Base-by-base conservation (phyloP, 2,888 invertebrate genomes). In the Oscheius sp. region DNA sequence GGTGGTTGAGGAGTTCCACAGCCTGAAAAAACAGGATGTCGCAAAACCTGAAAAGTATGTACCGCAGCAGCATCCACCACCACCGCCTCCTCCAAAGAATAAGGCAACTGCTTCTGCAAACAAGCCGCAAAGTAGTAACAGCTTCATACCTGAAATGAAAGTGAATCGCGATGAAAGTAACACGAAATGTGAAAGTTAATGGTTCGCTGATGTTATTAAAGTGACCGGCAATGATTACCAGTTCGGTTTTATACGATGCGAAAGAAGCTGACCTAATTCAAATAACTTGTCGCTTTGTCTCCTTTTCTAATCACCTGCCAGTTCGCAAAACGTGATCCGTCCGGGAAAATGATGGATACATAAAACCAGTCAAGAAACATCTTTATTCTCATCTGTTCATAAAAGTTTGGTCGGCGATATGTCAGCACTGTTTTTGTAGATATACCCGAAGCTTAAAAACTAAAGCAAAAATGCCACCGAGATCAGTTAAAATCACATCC, bases 31-130 rank as follows among this genome's bases (percentile, higher is more conserved):
- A 42, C 7, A 42, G 7, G 7, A 42, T 42, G 42, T 42, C 21
- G 0, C 21, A 21, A 21, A 21, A 21, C 3, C 42, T 42, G 42
- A 42, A 7, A 3, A 42, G 42, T 5, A 42, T 42, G 3, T 42
- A 50, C 83, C 81, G 66, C 83, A 79, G 62, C 82, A 81, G 62
- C 83, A 79, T n/a, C 79, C 78, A 10, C 79, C 79, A 7, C 79
- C 77, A 21, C 77, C 73, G 74, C 79, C 78, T 48, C 76, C 62
- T 11, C 60, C 60, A 73, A 76, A 76, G 68, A 76, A 76, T 11
- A 76, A 33, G 32, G 75, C 72, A 2, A 21, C 42, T 13, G 73
- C 60, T 35, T 35, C 29, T 1, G 68, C 1, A 11, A 74, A 13
- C 37, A 63, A 42, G 11, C 21, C 21, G 32, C 57, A 63, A 50